phyloP scores from a whole-genome alignment of 2,797 vertebrate species.

The Enteromius treurensis region DNA sequence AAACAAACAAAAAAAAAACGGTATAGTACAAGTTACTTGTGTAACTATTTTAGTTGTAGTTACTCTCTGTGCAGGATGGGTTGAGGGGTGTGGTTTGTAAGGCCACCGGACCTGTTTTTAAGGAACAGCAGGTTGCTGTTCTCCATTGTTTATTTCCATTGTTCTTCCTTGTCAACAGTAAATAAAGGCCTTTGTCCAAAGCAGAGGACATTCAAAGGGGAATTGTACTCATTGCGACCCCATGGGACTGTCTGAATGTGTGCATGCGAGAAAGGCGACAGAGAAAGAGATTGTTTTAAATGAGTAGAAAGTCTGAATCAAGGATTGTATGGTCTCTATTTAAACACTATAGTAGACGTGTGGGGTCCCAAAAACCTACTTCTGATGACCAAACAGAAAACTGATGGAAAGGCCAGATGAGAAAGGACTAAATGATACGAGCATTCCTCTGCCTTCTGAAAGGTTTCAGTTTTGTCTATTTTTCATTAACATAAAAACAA shows the following conservation, averaged over 20 bases:
- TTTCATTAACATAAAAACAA: conserved; percentile 15
- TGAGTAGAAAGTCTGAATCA: conserved; percentile 26
- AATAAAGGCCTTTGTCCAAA: conserved; percentile 58
- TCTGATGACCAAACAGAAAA: conserved; percentile 11
- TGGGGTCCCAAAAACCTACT: conserved; percentile 27
- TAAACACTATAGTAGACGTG: conserved; percentile 35
- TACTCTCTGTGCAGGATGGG: conserved; percentile 24
- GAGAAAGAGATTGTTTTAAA: conserved; percentile 36
- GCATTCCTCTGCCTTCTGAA: conserved; percentile 4
- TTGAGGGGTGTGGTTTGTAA: conserved; percentile 12
- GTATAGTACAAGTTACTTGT: neutral
- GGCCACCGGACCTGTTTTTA: conserved; percentile 7
- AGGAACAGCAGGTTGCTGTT: conserved; percentile 58
- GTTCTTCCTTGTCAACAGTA: conserved; percentile 51
- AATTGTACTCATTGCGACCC: conserved; percentile 46
- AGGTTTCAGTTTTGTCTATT: neutral
- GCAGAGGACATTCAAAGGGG: conserved; percentile 42
- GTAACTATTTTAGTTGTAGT: neutral
- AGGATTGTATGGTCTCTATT: conserved; percentile 26
- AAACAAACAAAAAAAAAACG: too few relatives aligned
- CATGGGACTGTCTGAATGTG: conserved; percentile 40
- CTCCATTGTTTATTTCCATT: conserved; percentile 45
- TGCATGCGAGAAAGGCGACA: conserved; percentile 29
- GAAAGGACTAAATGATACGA: neutral
- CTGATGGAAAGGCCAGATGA: conserved; percentile 27